Evolutionary conservation across 2,888 invertebrate genomes (phyloP).

Genomic region (Glaucopsyche alexis): DNA sequence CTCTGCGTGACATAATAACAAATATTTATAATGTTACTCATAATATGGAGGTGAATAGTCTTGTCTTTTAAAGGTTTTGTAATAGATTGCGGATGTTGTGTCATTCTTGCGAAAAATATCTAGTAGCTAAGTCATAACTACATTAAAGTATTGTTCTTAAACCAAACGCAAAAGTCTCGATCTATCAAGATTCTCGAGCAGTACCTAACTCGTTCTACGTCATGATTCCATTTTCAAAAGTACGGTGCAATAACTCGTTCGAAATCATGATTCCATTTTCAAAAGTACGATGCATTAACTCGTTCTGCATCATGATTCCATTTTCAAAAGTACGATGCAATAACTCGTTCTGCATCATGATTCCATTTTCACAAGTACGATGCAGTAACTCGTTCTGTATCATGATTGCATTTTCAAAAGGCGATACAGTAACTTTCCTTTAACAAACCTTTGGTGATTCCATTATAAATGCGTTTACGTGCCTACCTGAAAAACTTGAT

Average conservation of each 20-base stretch:
- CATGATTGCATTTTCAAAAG: not conserved
- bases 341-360: not conserved
- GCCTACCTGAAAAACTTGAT: not conserved
- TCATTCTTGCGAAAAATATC: not conserved
- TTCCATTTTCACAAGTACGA: not conserved
- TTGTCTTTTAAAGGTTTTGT: slow-evolving; percentile 22
- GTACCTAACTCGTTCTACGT: not conserved
- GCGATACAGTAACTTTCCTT: not conserved
- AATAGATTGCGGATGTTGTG: slow-evolving; percentile 17
- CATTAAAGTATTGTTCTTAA: not conserved
- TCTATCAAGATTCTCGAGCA: not conserved
- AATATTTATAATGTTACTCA: slow-evolving; percentile 20
- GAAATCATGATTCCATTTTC: not conserved
- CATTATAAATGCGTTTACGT: not conserved
- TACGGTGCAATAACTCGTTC: not conserved
- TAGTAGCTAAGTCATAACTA: not conserved
- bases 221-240: not conserved
- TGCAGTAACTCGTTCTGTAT: not conserved
- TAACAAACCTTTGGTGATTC: not conserved
- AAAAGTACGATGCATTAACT: not conserved
- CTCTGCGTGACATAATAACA: slow-evolving; percentile 19
- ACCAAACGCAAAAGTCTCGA: not conserved
- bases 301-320: not conserved
- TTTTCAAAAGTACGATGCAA: not conserved
- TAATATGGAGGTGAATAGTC: slow-evolving; percentile 25